These are phyloP conservation scores for Campoplex capitator DNA, from an alignment of 2,888 invertebrate species.

Conservation along the genomic window DNA sequence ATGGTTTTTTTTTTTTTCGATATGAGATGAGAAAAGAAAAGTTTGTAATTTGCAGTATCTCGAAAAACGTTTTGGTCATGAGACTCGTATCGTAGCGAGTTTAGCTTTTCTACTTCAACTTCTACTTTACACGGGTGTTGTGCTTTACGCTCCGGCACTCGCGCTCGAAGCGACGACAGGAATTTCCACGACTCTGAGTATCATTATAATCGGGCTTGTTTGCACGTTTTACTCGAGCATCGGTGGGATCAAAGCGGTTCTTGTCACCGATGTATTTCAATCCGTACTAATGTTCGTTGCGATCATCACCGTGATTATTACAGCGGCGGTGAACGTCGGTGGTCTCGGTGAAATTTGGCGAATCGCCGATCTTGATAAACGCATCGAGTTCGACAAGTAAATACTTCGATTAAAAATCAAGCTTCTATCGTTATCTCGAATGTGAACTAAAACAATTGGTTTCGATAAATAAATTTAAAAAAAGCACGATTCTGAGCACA, in stretches of 20 bases:
- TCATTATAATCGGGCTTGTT: constrained; percentile 89
- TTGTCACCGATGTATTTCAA: constrained; percentile 94
- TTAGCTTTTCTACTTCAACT: constrained; percentile 94
- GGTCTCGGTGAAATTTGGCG: constrained; percentile 89
- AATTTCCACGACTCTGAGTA: constrained; percentile 89
- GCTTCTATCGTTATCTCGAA: neutral
- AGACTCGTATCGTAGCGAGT: constrained; percentile 91
- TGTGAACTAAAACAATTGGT: neutral
- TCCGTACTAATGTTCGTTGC: constrained; percentile 93
- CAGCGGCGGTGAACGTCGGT: constrained; percentile 89
- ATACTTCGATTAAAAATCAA: constrained; percentile 59
- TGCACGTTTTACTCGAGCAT: constrained; percentile 94
- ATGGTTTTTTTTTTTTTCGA: neutral
- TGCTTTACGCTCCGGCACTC: constrained; percentile 95
- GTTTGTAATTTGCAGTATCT: constrained; percentile 88
- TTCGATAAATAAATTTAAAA: neutral
- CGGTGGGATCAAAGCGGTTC: constrained; percentile 95
- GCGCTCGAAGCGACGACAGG: constrained; percentile 94
- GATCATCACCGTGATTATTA: constrained; percentile 91
- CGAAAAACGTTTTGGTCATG: constrained; percentile 92
- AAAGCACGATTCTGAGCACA: neutral
- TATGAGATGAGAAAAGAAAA: neutral
- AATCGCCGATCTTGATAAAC: constrained; percentile 89
- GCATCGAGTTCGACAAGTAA: constrained; percentile 90
- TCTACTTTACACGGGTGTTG: constrained; percentile 95